Evolutionary conservation across 30 jellyfish, hydroid and myxozoan species (phyloP).

Genomic region (Aurelia aurita complex sp. Pacific): DNA sequence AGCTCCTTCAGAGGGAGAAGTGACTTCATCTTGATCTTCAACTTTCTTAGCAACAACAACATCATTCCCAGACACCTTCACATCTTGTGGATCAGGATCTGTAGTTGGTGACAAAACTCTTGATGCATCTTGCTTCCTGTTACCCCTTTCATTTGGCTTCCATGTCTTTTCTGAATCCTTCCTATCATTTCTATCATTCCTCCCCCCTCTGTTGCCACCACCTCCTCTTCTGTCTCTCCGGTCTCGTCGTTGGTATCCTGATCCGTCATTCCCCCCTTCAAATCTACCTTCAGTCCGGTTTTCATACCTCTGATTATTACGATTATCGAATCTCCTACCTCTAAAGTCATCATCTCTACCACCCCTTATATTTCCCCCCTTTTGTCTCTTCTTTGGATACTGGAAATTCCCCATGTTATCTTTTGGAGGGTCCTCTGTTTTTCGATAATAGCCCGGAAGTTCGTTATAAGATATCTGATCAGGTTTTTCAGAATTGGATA

Average conservation of each 20-base stretch:
- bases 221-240: slow-evolving; percentile 19
- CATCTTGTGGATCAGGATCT: slow-evolving; percentile 2
- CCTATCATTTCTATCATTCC: slow-evolving; percentile 18
- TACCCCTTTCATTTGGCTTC: slow-evolving; percentile 25
- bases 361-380: slow-evolving; percentile 29
- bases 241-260: slow-evolving; percentile 40
- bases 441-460: slow-evolving; percentile 77
- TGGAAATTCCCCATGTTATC: slow-evolving; percentile 66
- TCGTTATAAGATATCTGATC: slow-evolving; percentile 39
- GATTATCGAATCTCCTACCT: slow-evolving; percentile 22
- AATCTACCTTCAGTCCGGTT: slow-evolving; percentile 33
- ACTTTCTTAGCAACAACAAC: slow-evolving; percentile 4
- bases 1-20: neutral
- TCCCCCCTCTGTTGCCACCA: slow-evolving; percentile 10
- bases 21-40: slow-evolving; percentile 7
- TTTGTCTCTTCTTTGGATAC: slow-evolving; percentile 69
- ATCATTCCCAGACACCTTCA: neutral
- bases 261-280: slow-evolving; percentile 29
- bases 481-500: slow-evolving; percentile 36
- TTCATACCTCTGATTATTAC: slow-evolving; percentile 49
- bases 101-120: slow-evolving; percentile 10
- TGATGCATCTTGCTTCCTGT: slow-evolving; percentile 21
- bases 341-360: slow-evolving; percentile 60
- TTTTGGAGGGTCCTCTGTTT: slow-evolving; percentile 44
- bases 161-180: slow-evolving; percentile 28